Conservation (phyloP, 30 jellyfish, hydroid and myxozoan species). For the Pseudorhiza aurosa region DNA sequence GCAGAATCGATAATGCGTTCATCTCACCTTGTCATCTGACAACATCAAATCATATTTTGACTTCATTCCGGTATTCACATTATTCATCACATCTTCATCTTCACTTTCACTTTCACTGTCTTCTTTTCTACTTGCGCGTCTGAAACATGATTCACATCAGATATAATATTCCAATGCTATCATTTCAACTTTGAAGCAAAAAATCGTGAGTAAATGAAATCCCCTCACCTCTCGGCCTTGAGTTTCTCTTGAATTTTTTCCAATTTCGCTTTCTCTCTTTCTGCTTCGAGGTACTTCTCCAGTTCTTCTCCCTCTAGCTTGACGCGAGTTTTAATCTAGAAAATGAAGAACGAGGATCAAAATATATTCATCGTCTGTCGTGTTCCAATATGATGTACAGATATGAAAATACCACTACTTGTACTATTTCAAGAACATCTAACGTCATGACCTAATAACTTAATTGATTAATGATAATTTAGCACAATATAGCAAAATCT, state of each 20-base stretch:
- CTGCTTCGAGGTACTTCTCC: conserved; percentile 70
- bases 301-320: conserved; percentile 90
- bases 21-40: conserved; percentile 76
- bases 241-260: conserved; percentile 64
- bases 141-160: neutral
- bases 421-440: too few relatives aligned
- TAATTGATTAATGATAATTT: too few relatives aligned
- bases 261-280: conserved; percentile 69
- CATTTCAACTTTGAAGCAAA: neutral
- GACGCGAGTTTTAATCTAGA: conserved; percentile 72
- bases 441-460: too few relatives aligned
- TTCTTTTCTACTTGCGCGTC: conserved; percentile 72
- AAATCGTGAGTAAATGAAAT: neutral
- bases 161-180: too few relatives aligned
- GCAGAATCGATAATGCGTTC: neutral
- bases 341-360: neutral
- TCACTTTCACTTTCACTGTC: conserved; percentile 95
- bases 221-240: conserved; percentile 62
- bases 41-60: conserved; percentile 85
- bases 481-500: too few relatives aligned
- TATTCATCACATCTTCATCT: conserved; percentile 64
- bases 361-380: neutral
- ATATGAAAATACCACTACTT: too few relatives aligned
- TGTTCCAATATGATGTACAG: too few relatives aligned
- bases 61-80: conserved; percentile 56